Evolutionary conservation across 2,888 invertebrate species (phyloP).

Genomic region (Xestia xanthographa): DNA sequence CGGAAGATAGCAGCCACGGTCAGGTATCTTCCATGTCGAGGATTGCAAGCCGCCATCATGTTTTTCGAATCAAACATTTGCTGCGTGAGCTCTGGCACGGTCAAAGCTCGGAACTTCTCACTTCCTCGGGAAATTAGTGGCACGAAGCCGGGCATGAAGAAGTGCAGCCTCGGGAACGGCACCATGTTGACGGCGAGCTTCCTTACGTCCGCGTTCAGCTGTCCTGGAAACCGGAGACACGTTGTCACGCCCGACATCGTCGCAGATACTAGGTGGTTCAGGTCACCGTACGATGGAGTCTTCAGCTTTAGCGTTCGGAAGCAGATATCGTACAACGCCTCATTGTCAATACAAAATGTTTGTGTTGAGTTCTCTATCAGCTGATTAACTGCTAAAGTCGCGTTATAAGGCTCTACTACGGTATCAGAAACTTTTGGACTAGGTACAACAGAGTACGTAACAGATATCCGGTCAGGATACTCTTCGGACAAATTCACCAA

Average conservation of each 20-base stretch:
- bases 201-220: slow-evolving; percentile 93
- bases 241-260: slow-evolving; percentile 87
- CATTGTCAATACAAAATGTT: slow-evolving; percentile 93
- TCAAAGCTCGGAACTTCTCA: slow-evolving; percentile 95
- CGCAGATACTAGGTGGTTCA: slow-evolving; percentile 90
- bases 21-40: slow-evolving; percentile 96
- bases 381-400: slow-evolving; percentile 92
- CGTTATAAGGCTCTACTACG: slow-evolving; percentile 92
- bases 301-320: slow-evolving; percentile 93
- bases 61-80: slow-evolving; percentile 98
- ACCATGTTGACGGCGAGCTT: slow-evolving; percentile 87
- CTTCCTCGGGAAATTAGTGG: slow-evolving; percentile 94
- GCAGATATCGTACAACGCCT: slow-evolving; percentile 94
- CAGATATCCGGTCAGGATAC: slow-evolving; percentile 93
- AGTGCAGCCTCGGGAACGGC: slow-evolving; percentile 94
- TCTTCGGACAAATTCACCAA: slow-evolving; percentile 93
- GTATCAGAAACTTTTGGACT: slow-evolving; percentile 94
- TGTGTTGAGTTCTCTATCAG: slow-evolving; percentile 92
- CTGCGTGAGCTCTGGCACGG: slow-evolving; percentile 96
- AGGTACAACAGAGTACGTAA: slow-evolving; percentile 92
- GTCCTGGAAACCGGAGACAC: slow-evolving; percentile 84
- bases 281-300: slow-evolving; percentile 94
- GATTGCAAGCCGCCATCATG: slow-evolving; percentile 99
- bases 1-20: slow-evolving; percentile 97
- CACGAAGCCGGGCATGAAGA: slow-evolving; percentile 91